Evolutionary conservation across 1,140 invertebrate species (phyloP).

Genomic region (Anastrepha obliqua): DNA sequence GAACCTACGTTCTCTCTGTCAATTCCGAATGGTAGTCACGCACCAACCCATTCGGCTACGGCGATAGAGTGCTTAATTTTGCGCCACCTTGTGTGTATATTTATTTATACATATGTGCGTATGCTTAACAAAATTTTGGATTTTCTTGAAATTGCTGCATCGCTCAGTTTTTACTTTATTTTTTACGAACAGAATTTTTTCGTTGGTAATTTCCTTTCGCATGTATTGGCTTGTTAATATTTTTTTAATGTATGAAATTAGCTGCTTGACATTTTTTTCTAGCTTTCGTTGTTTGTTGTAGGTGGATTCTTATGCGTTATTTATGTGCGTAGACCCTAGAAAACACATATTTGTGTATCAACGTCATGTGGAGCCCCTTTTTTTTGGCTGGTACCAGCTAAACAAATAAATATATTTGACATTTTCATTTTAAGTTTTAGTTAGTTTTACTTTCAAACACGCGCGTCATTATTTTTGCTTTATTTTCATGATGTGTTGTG

Average conservation of each 20-base stretch:
- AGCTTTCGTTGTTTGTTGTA: not conserved
- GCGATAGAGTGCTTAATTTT: too few relatives aligned
- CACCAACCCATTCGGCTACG: too few relatives aligned
- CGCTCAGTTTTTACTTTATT: too few relatives aligned
- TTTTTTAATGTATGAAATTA: not conserved
- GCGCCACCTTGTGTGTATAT: too few relatives aligned
- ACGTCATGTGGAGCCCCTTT: not conserved
- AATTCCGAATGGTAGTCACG: too few relatives aligned
- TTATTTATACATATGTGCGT: too few relatives aligned
- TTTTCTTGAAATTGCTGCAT: too few relatives aligned
- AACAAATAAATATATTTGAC: not conserved
- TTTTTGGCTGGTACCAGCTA: not conserved
- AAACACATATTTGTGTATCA: not conserved
- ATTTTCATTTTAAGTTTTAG: not conserved
- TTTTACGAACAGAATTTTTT: not conserved
- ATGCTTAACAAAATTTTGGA: too few relatives aligned
- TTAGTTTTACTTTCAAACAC: not conserved
- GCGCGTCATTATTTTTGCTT: not conserved
- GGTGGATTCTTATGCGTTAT: constrained; percentile 35
- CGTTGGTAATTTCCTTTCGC: not conserved
- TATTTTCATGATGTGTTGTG: too few relatives aligned
- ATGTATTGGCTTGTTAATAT: not conserved
- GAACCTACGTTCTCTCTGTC: too few relatives aligned
- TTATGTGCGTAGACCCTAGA: constrained; percentile 1
- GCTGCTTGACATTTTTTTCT: not conserved